Evolutionary conservation across 2,113 vertebrate species (phyloP).

Genomic region (Ptilonorhynchus violaceus): DNA sequence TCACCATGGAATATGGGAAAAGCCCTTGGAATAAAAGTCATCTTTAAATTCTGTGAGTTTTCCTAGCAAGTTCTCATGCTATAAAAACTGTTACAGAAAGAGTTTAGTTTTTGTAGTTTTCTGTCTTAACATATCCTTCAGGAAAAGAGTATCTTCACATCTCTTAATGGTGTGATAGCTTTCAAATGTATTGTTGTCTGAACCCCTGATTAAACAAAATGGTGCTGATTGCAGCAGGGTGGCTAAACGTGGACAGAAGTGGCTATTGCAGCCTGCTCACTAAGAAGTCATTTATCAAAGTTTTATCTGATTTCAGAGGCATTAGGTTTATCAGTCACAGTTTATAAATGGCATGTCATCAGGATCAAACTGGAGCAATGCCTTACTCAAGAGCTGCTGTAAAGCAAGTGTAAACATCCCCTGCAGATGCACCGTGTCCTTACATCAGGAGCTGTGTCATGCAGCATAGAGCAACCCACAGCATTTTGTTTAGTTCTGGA

Average conservation of each 20-base stretch:
- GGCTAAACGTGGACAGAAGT: conserved; percentile 71
- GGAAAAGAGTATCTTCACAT: conserved; percentile 80
- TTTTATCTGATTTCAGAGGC: conserved; percentile 96
- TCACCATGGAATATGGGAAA: neutral
- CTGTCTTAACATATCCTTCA: neutral
- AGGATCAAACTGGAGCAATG: conserved; percentile 67
- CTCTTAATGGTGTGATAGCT: conserved; percentile 78
- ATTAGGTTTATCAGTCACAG: conserved; percentile 92
- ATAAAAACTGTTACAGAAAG: neutral
- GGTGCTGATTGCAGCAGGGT: conserved; percentile 80
- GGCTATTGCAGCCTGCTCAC: conserved; percentile 69
- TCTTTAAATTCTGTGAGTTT: neutral
- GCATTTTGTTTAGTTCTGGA: neutral
- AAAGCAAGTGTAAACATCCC: neutral
- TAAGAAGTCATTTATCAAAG: conserved; percentile 89
- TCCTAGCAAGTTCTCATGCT: neutral
- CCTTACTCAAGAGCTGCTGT: conserved; percentile 41
- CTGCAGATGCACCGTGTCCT: neutral
- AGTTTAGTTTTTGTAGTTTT: conserved; percentile 69
- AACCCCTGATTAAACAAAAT: conserved; percentile 87
- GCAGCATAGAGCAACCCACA: neutral
- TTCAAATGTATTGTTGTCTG: conserved; percentile 70
- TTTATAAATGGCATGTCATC: conserved; percentile 79
- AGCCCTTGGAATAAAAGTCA: neutral
- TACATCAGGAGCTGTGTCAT: neutral